Evolutionary conservation across 2,888 invertebrate species (phyloP).

Genomic region (Macrosoma leucophasiata): DNA sequence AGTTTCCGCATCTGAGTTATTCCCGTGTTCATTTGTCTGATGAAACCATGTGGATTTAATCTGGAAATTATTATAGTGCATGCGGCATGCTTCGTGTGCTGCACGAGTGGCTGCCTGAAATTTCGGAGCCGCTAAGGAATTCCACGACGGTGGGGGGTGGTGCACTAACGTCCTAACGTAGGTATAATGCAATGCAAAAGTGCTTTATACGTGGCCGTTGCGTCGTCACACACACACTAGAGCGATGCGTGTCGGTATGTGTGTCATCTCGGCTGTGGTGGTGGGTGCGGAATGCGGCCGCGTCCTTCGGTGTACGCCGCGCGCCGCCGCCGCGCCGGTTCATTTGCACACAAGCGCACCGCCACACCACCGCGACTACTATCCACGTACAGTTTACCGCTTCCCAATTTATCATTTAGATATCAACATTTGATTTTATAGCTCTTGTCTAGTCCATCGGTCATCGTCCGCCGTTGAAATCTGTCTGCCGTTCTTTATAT

Average conservation of each 20-base stretch:
- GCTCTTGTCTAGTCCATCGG: conserved; percentile 12
- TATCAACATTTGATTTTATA: conserved; percentile 28
- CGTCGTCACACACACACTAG: conserved; percentile 36
- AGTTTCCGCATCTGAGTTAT: conserved; percentile 52
- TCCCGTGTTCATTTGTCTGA: conserved; percentile 33
- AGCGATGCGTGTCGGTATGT: conserved; percentile 55
- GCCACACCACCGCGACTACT: no score
- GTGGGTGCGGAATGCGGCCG: conserved; percentile 69
- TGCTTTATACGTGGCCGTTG: conserved; percentile 6
- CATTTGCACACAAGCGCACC: conserved; percentile 67
- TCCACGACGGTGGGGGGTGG: conserved; percentile 48
- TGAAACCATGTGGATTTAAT: no score
- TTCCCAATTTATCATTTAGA: conserved; percentile 56
- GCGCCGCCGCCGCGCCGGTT: no score
- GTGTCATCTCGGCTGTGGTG: conserved; percentile 58
- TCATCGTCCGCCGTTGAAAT: conserved; percentile 17
- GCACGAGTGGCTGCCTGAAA: conserved; percentile 30
- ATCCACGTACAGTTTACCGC: conserved; percentile 53
- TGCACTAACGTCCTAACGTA: conserved; percentile 40
- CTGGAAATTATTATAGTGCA: conserved; percentile 19
- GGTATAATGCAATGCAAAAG: conserved; percentile 36
- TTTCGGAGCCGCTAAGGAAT: conserved; percentile 53
- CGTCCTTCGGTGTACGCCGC: conserved; percentile 68
- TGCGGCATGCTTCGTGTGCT: conserved; percentile 18
- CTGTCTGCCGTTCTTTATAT: no score